Base-by-base conservation (phyloP, 2,797 vertebrate species). In the Malurus leucopterus region DNA sequence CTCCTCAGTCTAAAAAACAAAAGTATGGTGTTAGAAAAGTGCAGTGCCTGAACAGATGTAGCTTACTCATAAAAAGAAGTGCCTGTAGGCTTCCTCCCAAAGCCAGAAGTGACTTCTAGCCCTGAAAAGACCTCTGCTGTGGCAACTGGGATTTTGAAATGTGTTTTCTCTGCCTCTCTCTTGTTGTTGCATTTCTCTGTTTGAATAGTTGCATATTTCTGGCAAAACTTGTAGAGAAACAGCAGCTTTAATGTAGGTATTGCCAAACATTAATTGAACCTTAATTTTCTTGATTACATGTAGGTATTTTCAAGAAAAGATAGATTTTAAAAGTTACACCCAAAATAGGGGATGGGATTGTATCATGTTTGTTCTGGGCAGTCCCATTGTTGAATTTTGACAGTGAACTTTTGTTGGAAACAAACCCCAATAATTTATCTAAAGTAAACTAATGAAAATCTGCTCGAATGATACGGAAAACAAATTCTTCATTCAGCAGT, bases 1-100 rank as follows among this genome's bases (percentile, higher is more conserved):
- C 71, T 94, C 89, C 73, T 93, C 91, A 89, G 80, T 79, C 91
- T 95, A 84, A 93, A 95, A 95, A 89, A 85, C 91, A 93, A 94
- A 95, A 94, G 87, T 94, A 29, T 93, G 93, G 88, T 95, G 92
- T 89, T 93, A 95, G 83, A 74, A 59, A 88, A 95, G 93, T 94
- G n/a, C 74, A 94, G 92, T 93, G 92, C 53, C 61, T 94, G 93
- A 95, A 95, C 93, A 95, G 92, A 95, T 95, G 95, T 92, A 94
- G 18, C 88, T 86, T 68, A 86, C 77, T 95, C 91, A 86, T 69
- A 73, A 85, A 94, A 94, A 75, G 71, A 89, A 91, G 61, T 71
- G 93, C 76, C 89, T 94, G 79, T 89, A 84, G 89, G 76, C 80
- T 92, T 91, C 40, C 61, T 73, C 59, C 46, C 73, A 88, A 91